phyloP scores from a whole-genome alignment of 2,113 vertebrate genomes.

The Cryptotis parvus region DNA sequence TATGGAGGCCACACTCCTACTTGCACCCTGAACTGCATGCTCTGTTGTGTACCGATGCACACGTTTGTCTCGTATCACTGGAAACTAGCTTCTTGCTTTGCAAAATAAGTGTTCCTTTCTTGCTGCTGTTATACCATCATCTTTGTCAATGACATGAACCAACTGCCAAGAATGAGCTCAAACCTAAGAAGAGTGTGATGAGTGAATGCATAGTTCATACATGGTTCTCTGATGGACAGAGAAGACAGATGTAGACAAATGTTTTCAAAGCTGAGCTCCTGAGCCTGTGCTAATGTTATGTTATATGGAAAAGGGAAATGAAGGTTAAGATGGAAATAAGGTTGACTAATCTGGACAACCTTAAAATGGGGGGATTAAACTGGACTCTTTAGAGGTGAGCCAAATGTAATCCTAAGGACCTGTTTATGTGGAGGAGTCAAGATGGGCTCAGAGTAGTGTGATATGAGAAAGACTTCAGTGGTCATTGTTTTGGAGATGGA shows the following conservation, averaged over 20 bases:
- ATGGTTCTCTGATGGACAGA: neutral
- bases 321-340: slow-evolving; percentile 17
- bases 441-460: neutral
- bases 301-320: neutral
- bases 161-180: slow-evolving; percentile 46
- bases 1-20: neutral
- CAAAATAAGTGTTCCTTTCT: slow-evolving; percentile 32
- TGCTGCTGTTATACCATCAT: neutral
- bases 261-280: neutral
- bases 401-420: neutral
- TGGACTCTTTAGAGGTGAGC: neutral
- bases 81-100: neutral
- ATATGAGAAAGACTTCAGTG: neutral
- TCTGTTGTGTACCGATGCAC: neutral
- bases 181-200: slow-evolving; percentile 22
- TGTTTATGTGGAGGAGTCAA: neutral
- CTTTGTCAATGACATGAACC: slow-evolving; percentile 45
- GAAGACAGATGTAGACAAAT: neutral
- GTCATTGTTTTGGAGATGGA: slow-evolving; percentile 24
- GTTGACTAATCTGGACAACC: neutral
- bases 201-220: neutral
- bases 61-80: neutral
- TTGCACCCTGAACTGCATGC: neutral
- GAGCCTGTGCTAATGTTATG: slow-evolving; percentile 1
- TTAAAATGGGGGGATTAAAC: slow-evolving; percentile 1